Evolutionary conservation across 1,140 invertebrate genomes (phyloP), one percentile per base, ranked within the genome.

Genomic region (Hycleus phaleratus): DNA sequence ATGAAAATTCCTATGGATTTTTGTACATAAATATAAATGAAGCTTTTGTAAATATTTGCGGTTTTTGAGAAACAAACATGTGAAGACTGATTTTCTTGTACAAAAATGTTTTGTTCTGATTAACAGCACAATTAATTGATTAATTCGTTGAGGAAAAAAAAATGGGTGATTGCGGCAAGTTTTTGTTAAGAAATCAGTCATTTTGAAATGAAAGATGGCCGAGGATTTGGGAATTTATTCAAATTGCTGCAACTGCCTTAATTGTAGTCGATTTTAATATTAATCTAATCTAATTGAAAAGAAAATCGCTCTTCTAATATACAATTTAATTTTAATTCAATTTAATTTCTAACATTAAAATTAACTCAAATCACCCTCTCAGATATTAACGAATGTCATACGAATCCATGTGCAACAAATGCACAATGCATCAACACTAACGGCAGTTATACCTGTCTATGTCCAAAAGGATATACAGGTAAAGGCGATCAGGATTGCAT

Each of bases 371-470:
- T 38, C 12, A 50, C 43, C 49, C 18, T 18, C 18, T 71, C 73
- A 79, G 82, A 83, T 75, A 72, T 84, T 73, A 80, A 85, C 73
- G 82, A 85, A 70, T 82, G 79, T 68, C 73, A 78, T 58, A 69
- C 70, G 59, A 82, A 78, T 66, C 82, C 84, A 59, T 90, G 88
- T 73, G 85, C 84, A 58, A 73, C 76, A 68, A 81, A 82, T 71
- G 86, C 87, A 59, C 77, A 83, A 69, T 90, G 88, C 76, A 78
- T 83, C 75, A 90, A 90, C 77, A 79, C 81, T 56, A 81, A 81
- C 65, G 87, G 87, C 58, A 85, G 85, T 60, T 88, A 81, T 74
- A 80, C 82, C 64, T 91, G 88, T 75, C 74, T 81, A 63, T 91
- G 88, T 77, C 82, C 81, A n/a, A 73, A 79, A 62, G 88, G 88